These are phyloP conservation scores for Lacerta viridis DNA, from an alignment of 2,797 vertebrate species.

Conservation along the genomic window DNA sequence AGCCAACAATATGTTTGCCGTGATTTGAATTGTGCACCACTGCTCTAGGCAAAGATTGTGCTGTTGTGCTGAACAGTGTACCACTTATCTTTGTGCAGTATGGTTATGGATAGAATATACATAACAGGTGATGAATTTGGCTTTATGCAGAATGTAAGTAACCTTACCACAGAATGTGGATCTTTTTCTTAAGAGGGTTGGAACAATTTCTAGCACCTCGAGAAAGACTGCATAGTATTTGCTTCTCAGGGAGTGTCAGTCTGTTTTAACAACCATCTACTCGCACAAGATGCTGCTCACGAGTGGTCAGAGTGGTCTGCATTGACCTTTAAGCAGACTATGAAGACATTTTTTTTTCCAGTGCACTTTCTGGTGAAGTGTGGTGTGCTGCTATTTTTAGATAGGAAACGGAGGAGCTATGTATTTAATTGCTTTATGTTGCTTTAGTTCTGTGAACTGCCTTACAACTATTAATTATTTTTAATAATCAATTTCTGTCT, in stretches of 20 bases:
- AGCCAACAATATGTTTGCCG: conserved; percentile 72
- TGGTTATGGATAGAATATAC: background rate
- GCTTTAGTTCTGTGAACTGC: background rate
- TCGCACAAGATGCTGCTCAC: background rate
- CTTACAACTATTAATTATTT: too few relatives aligned
- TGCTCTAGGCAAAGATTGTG: background rate
- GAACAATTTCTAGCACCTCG: background rate
- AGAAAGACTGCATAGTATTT: background rate
- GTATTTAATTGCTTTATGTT: background rate
- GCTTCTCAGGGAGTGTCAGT: background rate
- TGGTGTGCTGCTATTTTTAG: background rate
- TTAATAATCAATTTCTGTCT: too few relatives aligned
- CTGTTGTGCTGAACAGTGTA: background rate
- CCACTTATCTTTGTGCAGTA: background rate
- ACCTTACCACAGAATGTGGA: background rate
- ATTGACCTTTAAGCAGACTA: background rate
- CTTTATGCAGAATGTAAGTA: background rate
- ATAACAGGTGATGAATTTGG: background rate
- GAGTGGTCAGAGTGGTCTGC: background rate
- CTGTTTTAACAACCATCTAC: background rate
- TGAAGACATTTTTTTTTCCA: background rate
- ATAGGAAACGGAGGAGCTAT: background rate
- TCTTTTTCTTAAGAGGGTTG: background rate
- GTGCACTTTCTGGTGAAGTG: background rate
- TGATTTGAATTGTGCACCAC: conserved; percentile 40